Base-by-base conservation (phyloP, 2,888 invertebrate species). In the Heliconius aoede region DNA sequence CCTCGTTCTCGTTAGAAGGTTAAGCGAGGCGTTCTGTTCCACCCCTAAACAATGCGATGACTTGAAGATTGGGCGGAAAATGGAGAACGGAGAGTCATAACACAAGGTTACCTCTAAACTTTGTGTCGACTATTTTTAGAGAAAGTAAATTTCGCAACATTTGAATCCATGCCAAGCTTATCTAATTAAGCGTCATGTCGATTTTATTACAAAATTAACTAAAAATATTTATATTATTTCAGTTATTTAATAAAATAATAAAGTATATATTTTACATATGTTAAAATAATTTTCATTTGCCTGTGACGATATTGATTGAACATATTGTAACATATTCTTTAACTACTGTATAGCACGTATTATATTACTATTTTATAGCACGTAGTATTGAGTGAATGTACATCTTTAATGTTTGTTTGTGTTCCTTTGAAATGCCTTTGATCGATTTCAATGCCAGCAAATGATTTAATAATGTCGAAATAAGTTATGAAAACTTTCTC, bases 401-500 rank as follows among this genome's bases (percentile, higher is more conserved):
- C 1, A 36, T 18, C 55, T 36, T 71, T 71, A 71, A 7, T 9
- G 32, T 24, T 60, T 71, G 58, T 71, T 58, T 30, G 58, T 51
- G 46, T 68, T 28, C 5, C 51, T 68, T 51, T 28, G 46, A n/a
- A 30, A 51, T 28, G 18, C 18, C 55, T 71, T 71, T 24, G 71
- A 58, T 71, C 36, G 58, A 71, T 58, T 24, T 58, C 24, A 71
- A 36, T 55, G 24, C 32, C 21, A 36, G 55, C 58, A 71, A 58
- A 71, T 71, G 71, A 71, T 71, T 36, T 24, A 9, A 32, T 58
- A 32, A 55, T 71, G 71, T 71, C 24, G 30, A 36, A 58, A 36
- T 60, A 71, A 71, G 55, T 71, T 24, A 58, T 71, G 58, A 58
- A 18, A 36, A 36, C 71, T 71, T 71, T 71, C 71, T 15, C 58